Evolutionary conservation across 2,113 vertebrate species (phyloP).

Genomic region (Nymphicus hollandicus): DNA sequence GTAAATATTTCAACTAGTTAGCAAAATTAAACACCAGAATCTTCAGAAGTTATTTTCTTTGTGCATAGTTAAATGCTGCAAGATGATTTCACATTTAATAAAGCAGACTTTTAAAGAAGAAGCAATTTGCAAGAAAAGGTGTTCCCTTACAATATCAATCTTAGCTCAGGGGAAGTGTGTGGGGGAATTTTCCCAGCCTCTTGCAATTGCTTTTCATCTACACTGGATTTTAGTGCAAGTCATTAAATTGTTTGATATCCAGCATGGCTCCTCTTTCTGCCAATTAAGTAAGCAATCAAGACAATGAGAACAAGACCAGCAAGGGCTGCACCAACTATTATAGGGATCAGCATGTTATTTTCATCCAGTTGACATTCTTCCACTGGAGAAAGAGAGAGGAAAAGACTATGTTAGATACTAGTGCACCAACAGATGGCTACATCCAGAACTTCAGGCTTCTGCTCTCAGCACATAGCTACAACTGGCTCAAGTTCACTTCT

Average conservation of each 20-base stretch:
- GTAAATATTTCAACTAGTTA: slow-evolving; percentile 77
- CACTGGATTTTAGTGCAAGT: slow-evolving; percentile 64
- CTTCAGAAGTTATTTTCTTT: slow-evolving; percentile 68
- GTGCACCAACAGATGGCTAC: background rate
- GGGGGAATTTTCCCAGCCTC: slow-evolving; percentile 3
- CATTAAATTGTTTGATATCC: slow-evolving; percentile 97
- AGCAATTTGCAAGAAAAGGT: slow-evolving; percentile 73
- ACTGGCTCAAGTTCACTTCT: background rate
- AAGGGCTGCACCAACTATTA: slow-evolving; percentile 92
- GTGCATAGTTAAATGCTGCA: slow-evolving; percentile 81
- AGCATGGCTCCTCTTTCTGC: slow-evolving; percentile 94
- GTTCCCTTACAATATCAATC: slow-evolving; percentile 57
- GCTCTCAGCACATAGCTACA: background rate
- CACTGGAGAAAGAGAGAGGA: slow-evolving; percentile 70
- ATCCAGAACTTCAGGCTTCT: background rate
- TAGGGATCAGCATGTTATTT: slow-evolving; percentile 94
- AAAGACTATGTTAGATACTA: background rate
- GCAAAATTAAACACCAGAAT: slow-evolving; percentile 78
- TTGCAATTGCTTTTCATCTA: slow-evolving; percentile 68
- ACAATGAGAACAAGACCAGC: slow-evolving; percentile 93
- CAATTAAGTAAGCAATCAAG: slow-evolving; percentile 93
- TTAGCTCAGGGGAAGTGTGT: slow-evolving; percentile 34
- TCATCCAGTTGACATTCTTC: slow-evolving; percentile 90
- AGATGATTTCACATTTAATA: slow-evolving; percentile 78
- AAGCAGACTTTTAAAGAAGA: slow-evolving; percentile 72